These are phyloP conservation scores for Apolygus lucorum DNA, from an alignment of 1,140 invertebrate species.

Conservation along the genomic window DNA sequence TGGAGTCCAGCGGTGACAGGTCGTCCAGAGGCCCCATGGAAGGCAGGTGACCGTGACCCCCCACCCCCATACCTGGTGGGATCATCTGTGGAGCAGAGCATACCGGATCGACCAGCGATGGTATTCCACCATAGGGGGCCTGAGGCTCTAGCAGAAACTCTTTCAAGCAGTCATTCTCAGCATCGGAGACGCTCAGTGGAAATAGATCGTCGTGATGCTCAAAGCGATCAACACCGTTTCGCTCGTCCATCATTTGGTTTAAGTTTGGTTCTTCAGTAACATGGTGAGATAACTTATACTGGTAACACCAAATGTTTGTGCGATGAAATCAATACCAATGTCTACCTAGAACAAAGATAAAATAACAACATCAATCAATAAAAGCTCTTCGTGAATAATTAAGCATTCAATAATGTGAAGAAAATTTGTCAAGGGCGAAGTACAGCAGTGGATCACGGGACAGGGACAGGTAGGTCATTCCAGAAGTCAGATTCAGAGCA, in stretches of 20 bases:
- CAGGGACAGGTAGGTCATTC: too few species aligned
- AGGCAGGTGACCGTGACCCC: neutral
- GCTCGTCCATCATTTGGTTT: slow-evolving; percentile 34
- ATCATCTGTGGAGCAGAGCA: neutral
- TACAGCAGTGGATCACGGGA: too few species aligned
- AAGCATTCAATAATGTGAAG: too few species aligned
- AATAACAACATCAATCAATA: neutral
- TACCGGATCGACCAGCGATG: neutral
- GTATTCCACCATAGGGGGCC: neutral
- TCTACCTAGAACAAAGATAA: neutral
- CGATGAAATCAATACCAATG: neutral
- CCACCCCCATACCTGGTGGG: too few species aligned
- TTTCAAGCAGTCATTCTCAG: slow-evolving; percentile 35
- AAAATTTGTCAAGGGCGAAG: too few species aligned
- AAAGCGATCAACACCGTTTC: slow-evolving; percentile 34
- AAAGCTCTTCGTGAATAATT: too few species aligned
- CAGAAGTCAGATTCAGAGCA: too few species aligned
- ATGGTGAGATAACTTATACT: neutral
- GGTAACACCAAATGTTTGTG: neutral
- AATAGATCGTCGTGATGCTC: slow-evolving; percentile 33
- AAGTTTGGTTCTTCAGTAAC: slow-evolving; percentile 20
- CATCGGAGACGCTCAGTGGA: slow-evolving; percentile 29
- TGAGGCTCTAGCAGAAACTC: slow-evolving; percentile 34
- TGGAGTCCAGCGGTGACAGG: slow-evolving; percentile 1
- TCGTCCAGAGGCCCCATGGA: slow-evolving; percentile 8